Base-by-base conservation (phyloP, 2,797 vertebrate genomes). In the Coreius guichenoti region DNA sequence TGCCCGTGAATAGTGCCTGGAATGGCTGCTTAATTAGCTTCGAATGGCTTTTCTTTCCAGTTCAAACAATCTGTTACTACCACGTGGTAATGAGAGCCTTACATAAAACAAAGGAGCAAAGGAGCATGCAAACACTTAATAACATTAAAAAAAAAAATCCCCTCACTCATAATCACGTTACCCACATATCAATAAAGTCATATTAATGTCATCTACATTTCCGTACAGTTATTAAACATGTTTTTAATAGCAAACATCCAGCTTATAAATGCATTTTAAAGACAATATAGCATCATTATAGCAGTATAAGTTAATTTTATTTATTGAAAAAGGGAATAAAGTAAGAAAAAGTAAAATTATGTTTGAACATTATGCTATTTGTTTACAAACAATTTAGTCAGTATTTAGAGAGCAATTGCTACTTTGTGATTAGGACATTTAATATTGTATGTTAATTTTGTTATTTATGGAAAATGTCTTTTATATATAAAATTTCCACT, bases 31-130 rank as follows among this genome's bases (percentile, higher is more conserved):
- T 97, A 97, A 98, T 97, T 97, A 97, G 97, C 96, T 97, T 95
- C 96, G 95, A 96, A 97, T 96, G 97, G 97, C 97, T 97, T 96
- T 97, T 97, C 96, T 96, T 96, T 97, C 96, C 96, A 96, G 97
- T 96, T 97, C 96, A 96, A 97, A 97, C 97, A 97, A 97, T 97
- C 97, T 97, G 97, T 96, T 97, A 97, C 95, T 96, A 96, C 96
- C 96, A 97, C 96, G 96, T 97, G 96, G 96, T 97, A 96, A 96
- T 95, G 96, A 96, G 96, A 96, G 95, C 95, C 95, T 91, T 95
- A 96, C 96, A 95, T 96, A 96, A 96, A 96, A 96, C 95, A 95
- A 96, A 95, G 88, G 89, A 87, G 93, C 94, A 87, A 93, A 95
- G 94, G 93, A 94, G 92, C 93, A 95, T 95, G 97, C 95, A 95